Base-by-base conservation (phyloP, 2,888 invertebrate genomes). In the Diarsia dahlii region DNA sequence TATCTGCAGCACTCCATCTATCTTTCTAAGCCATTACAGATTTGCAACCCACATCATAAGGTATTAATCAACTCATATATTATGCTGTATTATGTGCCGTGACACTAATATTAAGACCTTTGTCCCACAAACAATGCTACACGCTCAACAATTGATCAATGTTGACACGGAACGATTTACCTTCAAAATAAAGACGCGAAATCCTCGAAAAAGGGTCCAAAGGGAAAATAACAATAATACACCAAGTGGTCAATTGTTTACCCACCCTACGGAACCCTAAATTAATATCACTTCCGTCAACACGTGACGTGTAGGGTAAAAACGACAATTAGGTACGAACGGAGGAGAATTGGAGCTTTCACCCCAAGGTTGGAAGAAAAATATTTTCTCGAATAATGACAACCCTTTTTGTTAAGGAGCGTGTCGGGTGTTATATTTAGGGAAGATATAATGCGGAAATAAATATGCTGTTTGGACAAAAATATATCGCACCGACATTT, bases 201-300 rank as follows among this genome's bases (percentile, higher is more conserved):
- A 78, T 77, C 84, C 87, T 67, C 75, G 74, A 80, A 84, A 88
- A 87, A 78, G 81, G 87, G 81, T 68, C 79, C 70, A 75, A 78
- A 83, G 84, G 78, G 84, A 88, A 88, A 88, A 88, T 86, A 88
- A 88, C 85, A 88, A 88, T 88, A 88, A 94, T 92, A 93, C 90
- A 84, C 85, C 84, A 88, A 89, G 88, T 88, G 92, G 91, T 92
- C 92, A 91, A 93, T 92, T 92, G 92, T 93, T 92, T 91, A 90
- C 89, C 89, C 90, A 88, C 92, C 94, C 93, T 89, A 90, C 93
- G 92, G 93, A 93, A 93, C 90, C 91, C 88, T 83, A 92, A 93
- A 95, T 95, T 95, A 95, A 95, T 95, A 95, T 92, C 90, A 91
- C 92, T 93, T 94, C 95, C 94, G 94, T 93, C 91, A 86, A 91